A percentile compares a stretch with the other conserved stretches of the same genome.
These are phyloP conservation scores for Fopius arisanus DNA, from an alignment of 1,140 invertebrate species.

Conservation along the genomic window DNA sequence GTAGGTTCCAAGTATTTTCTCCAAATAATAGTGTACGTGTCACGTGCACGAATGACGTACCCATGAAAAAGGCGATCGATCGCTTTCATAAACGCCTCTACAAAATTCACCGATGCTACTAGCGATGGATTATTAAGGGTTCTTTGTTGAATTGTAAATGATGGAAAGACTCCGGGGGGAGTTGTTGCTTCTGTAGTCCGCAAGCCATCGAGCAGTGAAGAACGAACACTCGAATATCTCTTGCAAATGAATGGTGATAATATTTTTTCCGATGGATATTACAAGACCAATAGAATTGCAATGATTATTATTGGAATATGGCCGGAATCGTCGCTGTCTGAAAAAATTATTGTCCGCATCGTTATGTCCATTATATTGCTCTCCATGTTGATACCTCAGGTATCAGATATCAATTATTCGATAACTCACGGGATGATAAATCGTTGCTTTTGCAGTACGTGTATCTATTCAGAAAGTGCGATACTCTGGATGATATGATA, in stretches of 20 bases:
- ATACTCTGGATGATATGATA: neutral
- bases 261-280: neutral
- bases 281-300: neutral
- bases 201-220: neutral
- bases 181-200: too few relatives aligned
- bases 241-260: neutral
- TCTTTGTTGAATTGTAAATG: too few relatives aligned
- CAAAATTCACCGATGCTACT: too few relatives aligned
- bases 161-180: too few relatives aligned
- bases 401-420: neutral
- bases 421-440: neutral
- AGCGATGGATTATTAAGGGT: too few relatives aligned
- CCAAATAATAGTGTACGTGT: too few relatives aligned
- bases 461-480: neutral
- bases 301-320: neutral
- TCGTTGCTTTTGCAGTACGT: neutral
- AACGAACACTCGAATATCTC: neutral
- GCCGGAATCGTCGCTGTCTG: neutral
- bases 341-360: neutral
- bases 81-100: too few relatives aligned
- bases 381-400: neutral
- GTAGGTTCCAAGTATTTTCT: too few relatives aligned
- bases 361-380: neutral
- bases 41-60: too few relatives aligned
- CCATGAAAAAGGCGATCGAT: too few relatives aligned